Conservation (phyloP, 2,888 invertebrate genomes). For the Drosophila stalkeri region DNA sequence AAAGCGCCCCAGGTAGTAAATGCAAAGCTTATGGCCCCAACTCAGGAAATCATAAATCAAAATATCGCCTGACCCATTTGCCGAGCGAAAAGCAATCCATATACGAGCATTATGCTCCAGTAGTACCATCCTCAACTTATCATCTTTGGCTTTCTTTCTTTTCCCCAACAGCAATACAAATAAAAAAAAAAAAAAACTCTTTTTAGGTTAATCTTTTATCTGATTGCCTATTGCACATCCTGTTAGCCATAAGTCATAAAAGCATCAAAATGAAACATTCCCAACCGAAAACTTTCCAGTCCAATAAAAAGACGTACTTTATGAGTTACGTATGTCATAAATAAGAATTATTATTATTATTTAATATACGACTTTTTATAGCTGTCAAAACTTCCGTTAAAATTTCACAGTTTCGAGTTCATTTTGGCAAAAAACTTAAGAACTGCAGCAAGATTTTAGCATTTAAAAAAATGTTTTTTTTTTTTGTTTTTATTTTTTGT, state of each 20-base stretch:
- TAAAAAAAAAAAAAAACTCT: slow-evolving; percentile 1
- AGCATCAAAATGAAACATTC: not conserved
- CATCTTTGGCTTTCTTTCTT: slow-evolving; percentile 31
- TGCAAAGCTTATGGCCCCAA: slow-evolving; percentile 10
- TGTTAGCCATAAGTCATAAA: slow-evolving; percentile 18
- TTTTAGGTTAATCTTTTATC: slow-evolving; percentile 36
- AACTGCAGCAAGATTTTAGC: not conserved
- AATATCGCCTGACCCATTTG: slow-evolving; percentile 51
- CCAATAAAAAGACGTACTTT: slow-evolving; percentile 8
- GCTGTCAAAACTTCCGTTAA: not conserved
- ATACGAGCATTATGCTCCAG: slow-evolving; percentile 10
- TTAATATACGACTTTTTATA: not conserved
- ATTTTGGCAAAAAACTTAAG: not conserved
- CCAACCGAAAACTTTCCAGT: not conserved
- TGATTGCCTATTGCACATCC: slow-evolving; percentile 46
- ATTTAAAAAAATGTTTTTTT: too few species aligned
- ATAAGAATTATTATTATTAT: slow-evolving; percentile 3
- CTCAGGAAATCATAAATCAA: slow-evolving; percentile 56
- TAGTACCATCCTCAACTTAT: slow-evolving; percentile 26
- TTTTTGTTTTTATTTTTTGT: too few species aligned
- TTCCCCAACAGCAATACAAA: not conserved
- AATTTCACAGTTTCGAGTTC: not conserved
- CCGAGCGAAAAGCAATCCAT: slow-evolving; percentile 10
- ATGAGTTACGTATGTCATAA: slow-evolving; percentile 9
- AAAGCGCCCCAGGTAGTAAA: slow-evolving; percentile 26